Evolutionary conservation across 2,113 vertebrate species (phyloP).

Genomic region (Sturnus vulgaris): DNA sequence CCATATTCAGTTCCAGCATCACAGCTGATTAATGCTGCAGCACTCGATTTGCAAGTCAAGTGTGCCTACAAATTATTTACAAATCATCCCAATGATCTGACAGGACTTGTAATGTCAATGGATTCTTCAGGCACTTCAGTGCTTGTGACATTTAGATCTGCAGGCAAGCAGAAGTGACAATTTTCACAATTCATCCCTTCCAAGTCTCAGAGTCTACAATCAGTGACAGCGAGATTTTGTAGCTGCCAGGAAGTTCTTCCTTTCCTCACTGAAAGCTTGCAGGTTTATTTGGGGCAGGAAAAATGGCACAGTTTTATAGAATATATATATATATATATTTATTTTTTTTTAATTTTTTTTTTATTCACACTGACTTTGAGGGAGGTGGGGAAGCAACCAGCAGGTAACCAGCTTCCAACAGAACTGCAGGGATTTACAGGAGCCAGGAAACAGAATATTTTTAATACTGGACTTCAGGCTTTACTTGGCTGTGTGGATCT

Average conservation of each 20-base stretch:
- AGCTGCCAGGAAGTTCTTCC: slow-evolving; percentile 17
- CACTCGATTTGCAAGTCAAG: slow-evolving; percentile 2
- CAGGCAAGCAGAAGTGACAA: slow-evolving; percentile 42
- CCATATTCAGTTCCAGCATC: not conserved
- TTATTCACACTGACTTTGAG: not conserved
- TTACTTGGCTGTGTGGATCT: not conserved
- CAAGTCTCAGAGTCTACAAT: slow-evolving; percentile 43
- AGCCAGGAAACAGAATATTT: not conserved
- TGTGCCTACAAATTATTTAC: not conserved
- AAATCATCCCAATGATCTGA: slow-evolving; percentile 27
- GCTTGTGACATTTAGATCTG: slow-evolving; percentile 56
- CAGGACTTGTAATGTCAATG: slow-evolving; percentile 46
- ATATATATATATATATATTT: too few relatives aligned
- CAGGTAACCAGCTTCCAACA: not conserved
- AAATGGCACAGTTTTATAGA: not conserved
- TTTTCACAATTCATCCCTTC: slow-evolving; percentile 56
- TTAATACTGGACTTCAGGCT: not conserved
- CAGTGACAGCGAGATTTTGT: slow-evolving; percentile 14
- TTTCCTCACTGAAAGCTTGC: not conserved
- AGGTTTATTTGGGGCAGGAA: slow-evolving; percentile 13
- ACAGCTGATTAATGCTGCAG: not conserved
- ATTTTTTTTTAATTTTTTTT: too few relatives aligned
- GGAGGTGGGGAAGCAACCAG: not conserved
- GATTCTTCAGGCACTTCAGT: slow-evolving; percentile 43
- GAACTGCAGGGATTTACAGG: not conserved